phyloP scores from a whole-genome alignment of 2,113 vertebrate genomes.

The Thalassarche chlororhynchos region DNA sequence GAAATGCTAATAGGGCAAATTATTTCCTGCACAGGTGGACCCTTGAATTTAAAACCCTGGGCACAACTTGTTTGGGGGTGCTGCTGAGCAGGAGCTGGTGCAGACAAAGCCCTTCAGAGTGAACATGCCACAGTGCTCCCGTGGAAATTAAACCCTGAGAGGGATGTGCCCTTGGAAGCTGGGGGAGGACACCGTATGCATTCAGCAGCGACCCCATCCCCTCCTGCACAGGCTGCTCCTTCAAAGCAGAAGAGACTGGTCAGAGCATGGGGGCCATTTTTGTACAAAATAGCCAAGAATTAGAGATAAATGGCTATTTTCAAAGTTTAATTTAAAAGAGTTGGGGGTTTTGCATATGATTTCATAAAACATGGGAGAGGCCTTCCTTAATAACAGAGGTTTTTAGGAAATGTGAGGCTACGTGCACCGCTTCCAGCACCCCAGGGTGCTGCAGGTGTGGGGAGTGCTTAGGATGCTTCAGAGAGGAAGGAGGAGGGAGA shows the following conservation, averaged over 20 bases:
- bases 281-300: neutral
- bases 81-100: neutral
- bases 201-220: neutral
- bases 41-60: neutral
- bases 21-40: neutral
- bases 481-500: constrained; percentile 5
- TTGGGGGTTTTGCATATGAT: neutral
- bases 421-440: neutral
- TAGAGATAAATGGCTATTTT: neutral
- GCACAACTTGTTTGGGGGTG: neutral
- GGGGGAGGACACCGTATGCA: neutral
- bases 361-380: neutral
- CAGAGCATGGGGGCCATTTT: neutral
- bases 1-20: neutral
- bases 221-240: neutral
- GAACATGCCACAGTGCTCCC: fast-evolving
- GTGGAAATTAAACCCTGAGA: neutral
- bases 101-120: neutral
- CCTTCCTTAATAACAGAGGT: neutral
- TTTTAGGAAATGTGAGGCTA: neutral
- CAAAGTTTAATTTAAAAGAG: neutral
- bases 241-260: neutral
- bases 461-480: constrained; percentile 16
- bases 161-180: neutral
- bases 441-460: constrained; percentile 41